Percentiles rank a stretch among this genome's conserved stretches.
phyloP scores from a whole-genome alignment of 2,888 invertebrate genomes.

The Eucriotettix oculatus region DNA sequence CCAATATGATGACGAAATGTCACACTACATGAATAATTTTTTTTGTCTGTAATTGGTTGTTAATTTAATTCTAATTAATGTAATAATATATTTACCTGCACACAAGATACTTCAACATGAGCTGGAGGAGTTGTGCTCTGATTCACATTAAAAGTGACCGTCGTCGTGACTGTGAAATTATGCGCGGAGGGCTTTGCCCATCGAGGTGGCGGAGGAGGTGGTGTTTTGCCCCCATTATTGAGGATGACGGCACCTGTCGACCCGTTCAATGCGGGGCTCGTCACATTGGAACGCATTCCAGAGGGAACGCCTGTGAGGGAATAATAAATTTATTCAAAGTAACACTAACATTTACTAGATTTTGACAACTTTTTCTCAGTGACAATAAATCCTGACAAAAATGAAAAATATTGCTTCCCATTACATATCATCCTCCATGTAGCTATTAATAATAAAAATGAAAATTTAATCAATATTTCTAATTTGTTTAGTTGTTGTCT shows the following conservation, averaged over 20 bases:
- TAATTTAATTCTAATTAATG: no score
- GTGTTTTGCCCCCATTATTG: slow-evolving; percentile 28
- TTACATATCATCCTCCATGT: no score
- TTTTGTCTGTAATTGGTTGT: no score
- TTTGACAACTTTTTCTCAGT: neutral
- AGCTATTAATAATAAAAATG: no score
- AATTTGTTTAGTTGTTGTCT: no score
- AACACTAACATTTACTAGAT: neutral
- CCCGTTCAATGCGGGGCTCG: slow-evolving; percentile 14
- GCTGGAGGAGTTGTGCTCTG: slow-evolving; percentile 28
- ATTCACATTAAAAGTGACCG: slow-evolving; percentile 68
- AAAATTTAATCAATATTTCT: no score
- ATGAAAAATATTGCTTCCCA: no score
- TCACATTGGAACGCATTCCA: slow-evolving; percentile 3
- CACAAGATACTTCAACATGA: slow-evolving; percentile 18
- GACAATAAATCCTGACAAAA: no score
- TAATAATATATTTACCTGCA: slow-evolving; percentile 11
- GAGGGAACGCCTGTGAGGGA: neutral
- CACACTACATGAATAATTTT: no score
- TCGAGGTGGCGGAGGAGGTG: slow-evolving; percentile 69
- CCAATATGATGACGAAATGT: no score
- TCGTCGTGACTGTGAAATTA: slow-evolving; percentile 71
- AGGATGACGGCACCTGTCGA: no score
- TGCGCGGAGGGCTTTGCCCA: slow-evolving; percentile 60
- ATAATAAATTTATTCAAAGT: neutral